Base-by-base conservation (phyloP, 2,888 invertebrate species). In the Protonemura montana region DNA sequence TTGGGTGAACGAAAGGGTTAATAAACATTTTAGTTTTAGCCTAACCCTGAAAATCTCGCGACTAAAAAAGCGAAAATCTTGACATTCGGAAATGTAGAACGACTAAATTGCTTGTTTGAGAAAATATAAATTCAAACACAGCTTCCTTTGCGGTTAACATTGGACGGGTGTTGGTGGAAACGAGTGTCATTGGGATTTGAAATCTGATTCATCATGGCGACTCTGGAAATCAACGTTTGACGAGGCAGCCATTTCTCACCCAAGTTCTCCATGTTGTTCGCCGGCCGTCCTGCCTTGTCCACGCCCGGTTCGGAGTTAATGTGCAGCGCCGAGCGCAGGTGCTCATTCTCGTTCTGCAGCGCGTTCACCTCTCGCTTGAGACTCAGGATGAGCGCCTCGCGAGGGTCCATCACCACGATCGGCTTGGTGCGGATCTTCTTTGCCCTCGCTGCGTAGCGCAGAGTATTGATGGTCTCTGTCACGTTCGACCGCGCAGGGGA, bases 381-480 rank as follows among this genome's bases (percentile, higher is more conserved):
- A 89, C 96, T 97, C 78, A 98, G 91, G 88, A 98, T 98, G 21
- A 98, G 92, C 2, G 98, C 97, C 90, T 98, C 98, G 88, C 98
- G 93, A 0, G 98, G 98, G 91, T 98, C 98, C 97, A 98, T 98
- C 91, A 98, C 96, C 30, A 98, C 95, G 26, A 98, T 95, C 0
- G 98, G 98, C 90, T 98, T 98, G 0, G 97, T 97, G 89, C 96
- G 95, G 88, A 98, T 98, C 90, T 96, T 96, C 92, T 98, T 98
- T 0, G 98, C 98, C 89, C 98, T 92, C 0, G 97, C 95, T 0
- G 98, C 98, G 92, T 98, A 98, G 27, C 98, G 93, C 26, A 98
- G 93, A 0, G 98, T 98, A 91, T 98, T 98, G 87, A 98, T 91
- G 0, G 98, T 97, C 91, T 98, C 98, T 59, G 94, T 95, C 84